Base-by-base conservation (phyloP, 1,140 invertebrate genomes). In the Drosophila neocordata region DNA sequence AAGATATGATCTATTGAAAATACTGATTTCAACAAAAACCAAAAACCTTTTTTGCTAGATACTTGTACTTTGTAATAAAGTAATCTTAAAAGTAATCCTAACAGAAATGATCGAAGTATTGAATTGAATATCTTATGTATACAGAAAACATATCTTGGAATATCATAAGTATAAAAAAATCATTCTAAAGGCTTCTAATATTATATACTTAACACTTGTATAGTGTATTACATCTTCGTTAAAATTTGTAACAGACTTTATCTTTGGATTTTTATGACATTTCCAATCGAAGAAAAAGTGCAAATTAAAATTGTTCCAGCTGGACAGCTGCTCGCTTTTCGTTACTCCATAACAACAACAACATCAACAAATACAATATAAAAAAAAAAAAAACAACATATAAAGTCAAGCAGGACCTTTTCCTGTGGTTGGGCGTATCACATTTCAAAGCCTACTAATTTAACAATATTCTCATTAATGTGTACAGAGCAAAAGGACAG, bases 401-500 rank as follows among this genome's bases (percentile, higher is more conserved):
- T 44, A 70, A 56, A 41, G 22, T 31, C 15, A 9, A 37, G 34
- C 18, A 56, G 41, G 48, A 56, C 20, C 65, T 55, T 44, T 22
- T 65, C 38, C 80, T 90, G 83, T 90, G 88, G 89, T 90, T 79
- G 83, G 80, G 77, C 83, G 73, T 90, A 90, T 90, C 89, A 89
- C 89, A 90, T 90, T 90, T 90, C 89, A 90, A 88, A 90, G 89
- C 80, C 89, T 79, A 83, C 83, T 90, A 90, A 90, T 90, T 90
- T 90, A 90, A 90, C 89, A 90, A 90, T 90, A 90, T 90, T 90
- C 89, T 90, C 89, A 90, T 90, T 90, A 90, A 90, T 90, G 84
- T 79, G 80, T 84, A 65, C 84, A 84, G 66, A 71, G 70, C 60
- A n/a, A 41, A 34, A 58, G 24, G 27, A 31, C 27, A 53, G 52